These are phyloP conservation scores for Netelia virgata DNA, from an alignment of 2,888 invertebrate genomes.

Conservation along the genomic window DNA sequence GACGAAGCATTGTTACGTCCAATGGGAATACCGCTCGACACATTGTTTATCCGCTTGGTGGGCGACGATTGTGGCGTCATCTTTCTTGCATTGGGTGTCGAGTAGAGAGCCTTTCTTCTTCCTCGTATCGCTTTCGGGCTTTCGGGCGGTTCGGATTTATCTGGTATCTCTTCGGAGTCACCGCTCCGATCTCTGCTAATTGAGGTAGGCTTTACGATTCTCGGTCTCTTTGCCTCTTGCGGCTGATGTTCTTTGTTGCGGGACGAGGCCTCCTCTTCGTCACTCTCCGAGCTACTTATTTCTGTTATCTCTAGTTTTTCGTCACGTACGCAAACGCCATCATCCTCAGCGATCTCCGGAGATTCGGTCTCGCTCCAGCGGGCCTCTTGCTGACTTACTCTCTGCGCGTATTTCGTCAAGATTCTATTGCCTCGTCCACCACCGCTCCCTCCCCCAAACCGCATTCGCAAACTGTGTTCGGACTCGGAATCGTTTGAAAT, in stretches of 20 bases:
- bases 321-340: slow-evolving; percentile 61
- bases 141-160: slow-evolving; percentile 77
- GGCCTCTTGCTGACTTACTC: slow-evolving; percentile 24
- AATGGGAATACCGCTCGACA: slow-evolving; percentile 77
- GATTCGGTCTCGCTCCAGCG: slow-evolving; percentile 34
- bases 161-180: slow-evolving; percentile 78
- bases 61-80: slow-evolving; percentile 81
- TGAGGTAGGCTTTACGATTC: slow-evolving; percentile 86
- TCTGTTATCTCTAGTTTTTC: slow-evolving; percentile 62
- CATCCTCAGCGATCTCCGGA: slow-evolving; percentile 7
- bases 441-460: slow-evolving; percentile 78
- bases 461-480: slow-evolving; percentile 86
- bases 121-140: slow-evolving; percentile 88
- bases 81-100: slow-evolving; percentile 80
- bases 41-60: slow-evolving; percentile 75
- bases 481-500: slow-evolving; percentile 91
- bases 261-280: slow-evolving; percentile 67
- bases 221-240: slow-evolving; percentile 81
- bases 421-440: slow-evolving; percentile 74
- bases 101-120: slow-evolving; percentile 89
- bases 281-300: slow-evolving; percentile 71
- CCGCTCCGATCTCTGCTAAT: slow-evolving; percentile 76
- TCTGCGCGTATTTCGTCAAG: slow-evolving; percentile 65
- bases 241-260: slow-evolving; percentile 72
- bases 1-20: slow-evolving; percentile 79